phyloP scores from a whole-genome alignment of 2,797 vertebrate genomes.

The Gallinago nigripennis region DNA sequence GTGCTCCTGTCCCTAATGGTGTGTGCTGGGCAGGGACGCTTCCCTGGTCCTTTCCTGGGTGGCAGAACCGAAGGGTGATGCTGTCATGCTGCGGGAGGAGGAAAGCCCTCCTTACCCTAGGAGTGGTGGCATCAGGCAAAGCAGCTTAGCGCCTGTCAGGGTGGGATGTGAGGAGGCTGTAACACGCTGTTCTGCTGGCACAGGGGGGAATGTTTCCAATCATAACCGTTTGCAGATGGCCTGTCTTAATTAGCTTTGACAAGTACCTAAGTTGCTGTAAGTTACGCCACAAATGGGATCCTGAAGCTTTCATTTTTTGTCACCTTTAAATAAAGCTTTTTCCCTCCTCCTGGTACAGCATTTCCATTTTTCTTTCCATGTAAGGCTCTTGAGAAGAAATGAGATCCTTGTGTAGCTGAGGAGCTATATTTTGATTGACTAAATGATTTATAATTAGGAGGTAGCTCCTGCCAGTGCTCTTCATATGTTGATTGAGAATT shows the following conservation, averaged over 20 bases:
- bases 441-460: conserved; percentile 45
- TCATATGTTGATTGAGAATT: not conserved
- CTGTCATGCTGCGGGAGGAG: not conserved
- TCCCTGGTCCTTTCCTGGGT: not conserved
- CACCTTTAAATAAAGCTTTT: conserved; percentile 30
- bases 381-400: conserved; percentile 27
- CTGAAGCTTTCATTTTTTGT: conserved; percentile 25
- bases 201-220: not conserved
- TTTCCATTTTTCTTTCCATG: conserved; percentile 23
- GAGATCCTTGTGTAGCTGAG: not conserved
- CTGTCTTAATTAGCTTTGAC: conserved; percentile 58
- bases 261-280: conserved; percentile 55
- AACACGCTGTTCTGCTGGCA: not conserved
- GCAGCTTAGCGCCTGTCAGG: not conserved
- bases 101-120: not conserved
- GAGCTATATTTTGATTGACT: conserved; percentile 52
- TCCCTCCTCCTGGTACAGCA: not conserved
- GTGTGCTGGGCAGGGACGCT: fast-evolving
- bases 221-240: conserved; percentile 15
- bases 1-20: not conserved
- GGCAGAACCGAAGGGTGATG: not conserved
- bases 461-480: not conserved
- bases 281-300: conserved; percentile 40
- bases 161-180: not conserved
- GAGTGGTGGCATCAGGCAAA: not conserved